Evolutionary conservation across 1,140 invertebrate genomes (phyloP).

Genomic region (Eriocheir sinensis): DNA sequence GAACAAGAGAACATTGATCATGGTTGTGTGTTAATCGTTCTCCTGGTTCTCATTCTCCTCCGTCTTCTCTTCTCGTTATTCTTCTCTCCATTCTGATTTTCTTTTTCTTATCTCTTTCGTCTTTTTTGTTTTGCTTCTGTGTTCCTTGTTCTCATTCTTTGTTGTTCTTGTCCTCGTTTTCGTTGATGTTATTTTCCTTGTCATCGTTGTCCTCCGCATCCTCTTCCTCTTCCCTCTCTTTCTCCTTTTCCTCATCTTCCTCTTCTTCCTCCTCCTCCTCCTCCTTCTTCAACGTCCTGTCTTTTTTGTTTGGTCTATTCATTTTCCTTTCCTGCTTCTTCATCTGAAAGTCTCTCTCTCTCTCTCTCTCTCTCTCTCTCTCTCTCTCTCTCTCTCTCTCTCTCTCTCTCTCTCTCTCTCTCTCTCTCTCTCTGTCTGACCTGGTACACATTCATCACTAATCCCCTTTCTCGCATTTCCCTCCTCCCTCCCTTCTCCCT

Average conservation of each 20-base stretch:
- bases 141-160: no score
- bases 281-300: no score
- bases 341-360: not conserved
- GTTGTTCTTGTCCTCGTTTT: not conserved
- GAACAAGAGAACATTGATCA: no score
- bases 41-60: no score
- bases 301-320: no score
- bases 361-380: not conserved
- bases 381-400: conserved; percentile 13
- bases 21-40: no score
- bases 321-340: no score
- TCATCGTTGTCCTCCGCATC: not conserved
- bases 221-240: not conserved
- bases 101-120: no score
- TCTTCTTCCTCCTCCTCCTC: not conserved
- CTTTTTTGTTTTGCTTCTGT: no score
- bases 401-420: not conserved
- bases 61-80: no score
- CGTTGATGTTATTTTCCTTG: not conserved
- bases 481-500: not conserved
- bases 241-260: not conserved
- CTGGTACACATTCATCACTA: not conserved
- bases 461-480: not conserved
- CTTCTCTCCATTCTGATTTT: no score
- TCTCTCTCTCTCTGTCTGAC: not conserved